Evolutionary conservation across 2,888 invertebrate species (phyloP).

Genomic region (Drosophila antonietae): DNA sequence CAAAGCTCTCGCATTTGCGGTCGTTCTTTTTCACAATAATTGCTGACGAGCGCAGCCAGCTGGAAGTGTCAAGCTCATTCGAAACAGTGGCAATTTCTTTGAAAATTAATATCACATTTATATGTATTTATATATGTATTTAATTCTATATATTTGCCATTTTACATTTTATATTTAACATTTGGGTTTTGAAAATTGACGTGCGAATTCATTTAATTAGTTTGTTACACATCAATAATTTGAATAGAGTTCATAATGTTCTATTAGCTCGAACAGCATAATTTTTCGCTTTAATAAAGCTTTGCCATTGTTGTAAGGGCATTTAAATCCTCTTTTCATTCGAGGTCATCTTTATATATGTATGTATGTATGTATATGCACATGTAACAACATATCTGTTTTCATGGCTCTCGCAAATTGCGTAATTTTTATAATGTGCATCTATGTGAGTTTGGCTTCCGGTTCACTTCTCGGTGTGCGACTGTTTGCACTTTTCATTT

Average conservation of each 20-base stretch:
- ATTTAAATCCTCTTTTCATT: slow-evolving; percentile 2
- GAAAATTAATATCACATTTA: not conserved
- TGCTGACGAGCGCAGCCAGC: not conserved
- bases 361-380: not conserved
- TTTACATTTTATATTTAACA: not conserved
- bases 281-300: not conserved
- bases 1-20: not conserved
- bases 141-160: not conserved
- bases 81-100: not conserved
- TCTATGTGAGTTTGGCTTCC: slow-evolving; percentile 6
- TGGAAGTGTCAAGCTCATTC: not conserved
- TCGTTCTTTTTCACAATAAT: not conserved
- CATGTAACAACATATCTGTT: no score
- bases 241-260: no score
- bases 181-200: not conserved
- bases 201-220: not conserved
- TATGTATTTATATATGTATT: no score
- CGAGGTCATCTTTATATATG: not conserved
- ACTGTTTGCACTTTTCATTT: slow-evolving; percentile 5
- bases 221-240: slow-evolving; percentile 4
- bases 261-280: not conserved
- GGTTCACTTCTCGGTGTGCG: not conserved
- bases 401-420: not conserved
- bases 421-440: slow-evolving; percentile 1
- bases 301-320: not conserved